Evolutionary conservation across 1,140 invertebrate species (phyloP).

Genomic region (Ceratitis capitata): DNA sequence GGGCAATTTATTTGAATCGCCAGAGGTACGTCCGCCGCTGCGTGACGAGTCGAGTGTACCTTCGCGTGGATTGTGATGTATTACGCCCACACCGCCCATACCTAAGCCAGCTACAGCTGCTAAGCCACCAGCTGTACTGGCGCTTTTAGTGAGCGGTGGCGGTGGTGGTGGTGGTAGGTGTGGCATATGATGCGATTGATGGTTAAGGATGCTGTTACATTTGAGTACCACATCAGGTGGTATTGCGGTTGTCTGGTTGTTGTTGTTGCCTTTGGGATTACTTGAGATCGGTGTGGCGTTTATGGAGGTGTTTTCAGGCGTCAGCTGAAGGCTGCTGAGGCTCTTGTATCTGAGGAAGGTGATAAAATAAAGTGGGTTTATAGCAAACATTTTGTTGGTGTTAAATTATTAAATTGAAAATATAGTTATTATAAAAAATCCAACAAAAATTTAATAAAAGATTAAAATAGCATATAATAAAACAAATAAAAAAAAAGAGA

Average conservation of each 20-base stretch:
- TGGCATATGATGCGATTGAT: constrained; percentile 46
- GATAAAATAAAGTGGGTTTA: too few species aligned
- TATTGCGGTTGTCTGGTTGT: constrained; percentile 47
- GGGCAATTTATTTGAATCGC: constrained; percentile 81
- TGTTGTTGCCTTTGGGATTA: constrained; percentile 59
- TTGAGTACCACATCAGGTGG: constrained; percentile 61
- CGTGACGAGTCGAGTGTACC: constrained; percentile 89
- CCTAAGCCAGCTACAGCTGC: constrained; percentile 16
- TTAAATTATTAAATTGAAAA: too few species aligned
- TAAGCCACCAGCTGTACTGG: constrained; percentile 51
- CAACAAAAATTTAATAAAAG: too few species aligned
- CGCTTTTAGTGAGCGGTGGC: constrained; percentile 54
- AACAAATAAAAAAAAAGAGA: too few species aligned
- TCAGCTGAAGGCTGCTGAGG: constrained; percentile 62
- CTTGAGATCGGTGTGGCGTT: constrained; percentile 58
- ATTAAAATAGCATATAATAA: too few species aligned
- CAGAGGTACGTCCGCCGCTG: constrained; percentile 84
- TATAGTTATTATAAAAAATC: too few species aligned
- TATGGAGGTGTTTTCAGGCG: constrained; percentile 58
- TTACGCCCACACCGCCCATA: constrained; percentile 26
- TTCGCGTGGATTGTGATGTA: constrained; percentile 65
- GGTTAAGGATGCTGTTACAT: constrained; percentile 57
- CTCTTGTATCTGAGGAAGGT: constrained; percentile 59
- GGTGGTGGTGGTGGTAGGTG: constrained; percentile 47
- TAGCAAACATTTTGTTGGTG: too few species aligned